Evolutionary conservation across 2,797 vertebrate genomes (phyloP), one percentile per base, ranked within the genome.

Genomic region (Chromis chromis): DNA sequence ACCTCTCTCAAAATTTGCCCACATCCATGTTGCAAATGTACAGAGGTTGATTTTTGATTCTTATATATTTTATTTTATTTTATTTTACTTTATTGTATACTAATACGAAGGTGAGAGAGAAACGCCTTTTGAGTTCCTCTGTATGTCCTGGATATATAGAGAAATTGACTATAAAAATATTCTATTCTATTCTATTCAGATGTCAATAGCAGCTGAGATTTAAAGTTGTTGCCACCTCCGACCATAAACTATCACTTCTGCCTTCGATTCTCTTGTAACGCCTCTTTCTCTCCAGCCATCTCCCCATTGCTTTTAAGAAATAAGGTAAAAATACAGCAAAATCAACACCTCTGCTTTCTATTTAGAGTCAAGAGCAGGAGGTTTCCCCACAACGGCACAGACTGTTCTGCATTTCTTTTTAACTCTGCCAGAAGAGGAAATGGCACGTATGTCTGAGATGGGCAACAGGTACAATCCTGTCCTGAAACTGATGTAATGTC

Each of bases 381-480:
- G 49, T 36, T 76, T 70, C 6, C 44, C 6, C 25, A 62, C 17
- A 77, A 27, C 9, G 54, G 3, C 2, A 17, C 4, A 62, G 27
- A 49, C 33, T 64, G 59, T 77, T 83, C 76, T 70, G 57, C 39
- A 62, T 79, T 83, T 72, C 16, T 50, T 56, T 39, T 13, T 33
- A 65, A 27, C 33, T 42, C 17, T n/a, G n/a, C 39, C 36, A 77
- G 39, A 89, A 87, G 49, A 80, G 83, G 84, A 90, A 87, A 81
- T 61, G 36, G 60, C 62, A 78, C 64, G 9, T 27, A 50, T n/a
- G 36, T 63, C 19, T 54, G n/a, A 75, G 44, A 66, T 69, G 69
- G 71, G 69, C 1, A 0, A 67, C 49, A 80, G 65, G 71, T 70
- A 53, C 42, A 74, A 57, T 76, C 82, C 75, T 79, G 52, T 8